Evolutionary conservation across 1,140 invertebrate species (phyloP), one percentile per base, ranked within the genome.

Genomic region (Saccostrea cuccullata): DNA sequence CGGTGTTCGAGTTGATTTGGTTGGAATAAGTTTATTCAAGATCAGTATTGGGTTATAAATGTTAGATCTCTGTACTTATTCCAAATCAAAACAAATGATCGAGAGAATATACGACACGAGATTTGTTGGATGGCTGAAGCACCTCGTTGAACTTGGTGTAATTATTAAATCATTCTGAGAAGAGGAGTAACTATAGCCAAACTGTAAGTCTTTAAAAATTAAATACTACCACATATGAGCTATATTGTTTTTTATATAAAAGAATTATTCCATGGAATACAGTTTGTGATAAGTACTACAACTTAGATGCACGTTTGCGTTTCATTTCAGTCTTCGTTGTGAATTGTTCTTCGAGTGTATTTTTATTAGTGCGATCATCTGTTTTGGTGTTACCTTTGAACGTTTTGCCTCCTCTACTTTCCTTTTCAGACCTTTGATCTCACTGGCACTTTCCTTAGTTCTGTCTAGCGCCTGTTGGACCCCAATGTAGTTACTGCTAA

Each of bases 321-420:
- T 9, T 5, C 47, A 2, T 47, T 6, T 0, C 47, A 47, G 47
- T 47, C 9, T 6, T 9, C 5, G 47, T 47, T 47, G 9, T 47
- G 47, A 47, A 47, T 47, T 8, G 47, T 47, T 8, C 47, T 9
- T 64, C 0, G 17, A 4, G 58, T 64, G 15, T 6, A 17, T 17
- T 64, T 64, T 20, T n/a, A 64, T 15, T 64, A 64, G 15, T 64
- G 58, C 17, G 15, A n/a, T 64, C 17, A 64, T 17, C 13, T 64
- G 58, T 20, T 30, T 4, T 77, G 1, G 3, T 15, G 23, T 47
- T 87, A 85, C 67, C 64, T 64, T 64, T 36, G 60, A 84, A 82
- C 88, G 92, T 92, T 91, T 91, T 26, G 93, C 84, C 73, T 94
- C 92, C 55, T 93, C 89, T 5, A 93, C 91, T 64, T 91, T 91